Conservation (phyloP, 2,797 vertebrate genomes). For the Limosa lapponica region DNA sequence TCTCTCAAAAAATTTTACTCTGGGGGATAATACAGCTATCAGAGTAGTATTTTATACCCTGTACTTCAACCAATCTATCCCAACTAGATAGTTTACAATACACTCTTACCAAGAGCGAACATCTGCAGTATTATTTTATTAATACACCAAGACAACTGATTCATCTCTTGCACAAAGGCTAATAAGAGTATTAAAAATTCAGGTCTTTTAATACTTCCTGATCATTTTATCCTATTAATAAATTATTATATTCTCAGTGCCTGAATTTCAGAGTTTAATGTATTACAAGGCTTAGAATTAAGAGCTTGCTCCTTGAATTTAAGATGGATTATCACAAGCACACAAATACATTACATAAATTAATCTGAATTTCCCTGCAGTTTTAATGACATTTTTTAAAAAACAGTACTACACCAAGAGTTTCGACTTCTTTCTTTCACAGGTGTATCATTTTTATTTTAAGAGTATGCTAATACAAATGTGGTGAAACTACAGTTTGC, state of each 20-base stretch:
- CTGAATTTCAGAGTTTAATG: slow-evolving; percentile 38
- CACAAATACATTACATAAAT: slow-evolving; percentile 5
- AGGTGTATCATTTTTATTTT: neutral
- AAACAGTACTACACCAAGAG: neutral
- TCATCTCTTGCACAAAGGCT: slow-evolving; percentile 49
- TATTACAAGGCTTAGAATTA: slow-evolving; percentile 43
- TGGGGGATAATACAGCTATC: neutral
- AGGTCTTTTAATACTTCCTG: slow-evolving; percentile 61
- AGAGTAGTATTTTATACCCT: neutral
- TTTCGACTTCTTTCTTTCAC: neutral
- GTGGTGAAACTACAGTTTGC: neutral
- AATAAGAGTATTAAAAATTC: slow-evolving; percentile 62
- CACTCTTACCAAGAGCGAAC: neutral
- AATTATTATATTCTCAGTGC: slow-evolving; percentile 46
- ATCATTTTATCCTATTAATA: slow-evolving; percentile 52
- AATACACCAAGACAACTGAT: slow-evolving; percentile 27
- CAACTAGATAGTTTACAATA: neutral
- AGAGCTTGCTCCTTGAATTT: slow-evolving; percentile 37
- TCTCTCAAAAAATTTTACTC: neutral
- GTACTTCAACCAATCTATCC: neutral
- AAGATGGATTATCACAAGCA: slow-evolving; percentile 33
- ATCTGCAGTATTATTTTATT: slow-evolving; percentile 20
- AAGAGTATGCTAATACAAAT: neutral
- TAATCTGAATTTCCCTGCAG: neutral
- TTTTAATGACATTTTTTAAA: neutral